A percentile compares a stretch with the other conserved stretches of the same genome.
Evolutionary conservation across 2,113 vertebrate species (phyloP).

Genomic region (Pedetes capensis): DNA sequence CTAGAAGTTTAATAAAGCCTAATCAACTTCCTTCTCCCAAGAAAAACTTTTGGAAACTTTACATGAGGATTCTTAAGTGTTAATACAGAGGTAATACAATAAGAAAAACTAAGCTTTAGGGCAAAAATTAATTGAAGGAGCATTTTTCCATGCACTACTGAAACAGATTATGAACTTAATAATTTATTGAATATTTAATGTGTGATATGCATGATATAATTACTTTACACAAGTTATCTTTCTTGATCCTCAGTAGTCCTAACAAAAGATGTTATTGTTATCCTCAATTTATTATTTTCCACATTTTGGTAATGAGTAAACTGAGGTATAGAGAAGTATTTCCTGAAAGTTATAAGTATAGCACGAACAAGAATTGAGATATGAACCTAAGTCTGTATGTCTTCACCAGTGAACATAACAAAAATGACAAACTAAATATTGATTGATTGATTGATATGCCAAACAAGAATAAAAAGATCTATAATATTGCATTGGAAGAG

Average conservation of each 20-base stretch:
- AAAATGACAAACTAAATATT: neutral
- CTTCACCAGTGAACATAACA: neutral
- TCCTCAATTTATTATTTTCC: neutral
- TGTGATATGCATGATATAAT: neutral
- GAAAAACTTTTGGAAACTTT: neutral
- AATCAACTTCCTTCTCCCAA: neutral
- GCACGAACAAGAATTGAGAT: neutral
- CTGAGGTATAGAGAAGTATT: neutral
- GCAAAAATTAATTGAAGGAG: neutral
- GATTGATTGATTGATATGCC: no score
- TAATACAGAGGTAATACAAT: neutral
- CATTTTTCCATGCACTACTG: neutral
- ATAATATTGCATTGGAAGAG: neutral
- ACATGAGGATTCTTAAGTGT: neutral
- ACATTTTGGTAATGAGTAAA: neutral
- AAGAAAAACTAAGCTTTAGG: neutral
- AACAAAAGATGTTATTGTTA: neutral
- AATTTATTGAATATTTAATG: neutral
- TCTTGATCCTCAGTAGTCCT: neutral
- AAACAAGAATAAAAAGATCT: neutral
- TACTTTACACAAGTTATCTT: neutral
- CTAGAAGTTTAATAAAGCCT: neutral
- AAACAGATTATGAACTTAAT: constrained; percentile 6
- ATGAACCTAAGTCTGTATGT: neutral
- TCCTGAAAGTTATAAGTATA: neutral